phyloP scores from a whole-genome alignment of 2,113 vertebrate genomes.

The Ctenodactylus gundi region DNA sequence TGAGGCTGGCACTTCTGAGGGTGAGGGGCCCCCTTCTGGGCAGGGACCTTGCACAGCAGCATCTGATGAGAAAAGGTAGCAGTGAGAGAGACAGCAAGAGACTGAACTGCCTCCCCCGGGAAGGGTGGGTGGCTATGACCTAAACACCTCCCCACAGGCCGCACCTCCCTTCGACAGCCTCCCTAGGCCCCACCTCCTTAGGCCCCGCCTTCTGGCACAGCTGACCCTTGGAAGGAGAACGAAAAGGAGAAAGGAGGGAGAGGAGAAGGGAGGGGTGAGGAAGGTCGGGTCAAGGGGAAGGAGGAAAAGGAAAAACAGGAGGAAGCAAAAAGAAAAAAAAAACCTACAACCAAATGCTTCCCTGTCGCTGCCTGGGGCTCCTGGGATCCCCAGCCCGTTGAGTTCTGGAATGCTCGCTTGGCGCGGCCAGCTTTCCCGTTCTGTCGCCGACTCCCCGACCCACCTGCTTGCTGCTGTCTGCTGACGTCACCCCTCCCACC shows the following conservation, averaged over 20 bases:
- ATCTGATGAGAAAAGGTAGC: no score
- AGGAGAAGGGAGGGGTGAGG: no score
- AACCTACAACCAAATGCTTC: not conserved
- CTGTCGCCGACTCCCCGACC: not conserved
- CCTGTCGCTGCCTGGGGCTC: conserved; percentile 44
- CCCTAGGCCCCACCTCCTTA: not conserved
- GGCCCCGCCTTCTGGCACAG: not conserved
- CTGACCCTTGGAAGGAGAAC: not conserved
- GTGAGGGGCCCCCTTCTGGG: not conserved
- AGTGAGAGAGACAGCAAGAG: not conserved
- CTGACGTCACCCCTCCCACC: conserved; percentile 36
- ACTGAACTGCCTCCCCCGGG: rapidly evolving
- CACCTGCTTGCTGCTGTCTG: conserved; percentile 65
- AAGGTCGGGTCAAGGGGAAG: rapidly evolving
- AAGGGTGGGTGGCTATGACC: no score
- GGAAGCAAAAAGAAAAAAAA: not conserved
- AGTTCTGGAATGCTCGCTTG: conserved; percentile 40
- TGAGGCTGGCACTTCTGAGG: not conserved
- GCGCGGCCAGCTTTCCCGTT: not conserved
- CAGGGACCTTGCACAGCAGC: no score
- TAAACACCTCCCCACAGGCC: not conserved
- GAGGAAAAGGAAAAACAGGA: no score
- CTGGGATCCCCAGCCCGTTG: not conserved
- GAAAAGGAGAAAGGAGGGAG: not conserved
- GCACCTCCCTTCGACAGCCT: no score